Base-by-base conservation (phyloP, 2,113 vertebrate species). In the Osmerus mordax region DNA sequence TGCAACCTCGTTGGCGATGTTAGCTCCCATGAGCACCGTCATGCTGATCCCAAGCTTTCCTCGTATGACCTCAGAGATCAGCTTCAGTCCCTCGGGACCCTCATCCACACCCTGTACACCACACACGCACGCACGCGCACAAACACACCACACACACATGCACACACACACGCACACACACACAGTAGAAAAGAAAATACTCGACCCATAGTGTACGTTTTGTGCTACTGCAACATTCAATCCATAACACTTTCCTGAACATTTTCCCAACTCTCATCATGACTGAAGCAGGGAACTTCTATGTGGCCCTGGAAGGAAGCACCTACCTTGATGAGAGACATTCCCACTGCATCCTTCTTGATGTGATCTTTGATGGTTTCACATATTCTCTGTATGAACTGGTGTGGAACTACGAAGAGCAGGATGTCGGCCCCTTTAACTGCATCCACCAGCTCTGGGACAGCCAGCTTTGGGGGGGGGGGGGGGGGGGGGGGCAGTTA, bases 241-340 rank as follows among this genome's bases (percentile, higher is more conserved):
- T 28, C 25, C 25, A 28, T 28, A 28, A 28, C 25, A 28, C 25
- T 28, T 28, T 28, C 25, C 25, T 28, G 25, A 28, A 28, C 25
- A 28, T 28, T 28, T 28, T 28, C 25, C 25, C 4, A 36, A 47
- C 1, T 11, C 9, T 47, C 41, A 9, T 47, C 41, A 11, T 12
- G 41, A 47, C 41, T 47, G 32, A 4, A 6, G 32, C 32, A 36
- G 32, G 3, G 32, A 3, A 28, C 32, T 7, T 36, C 32, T 1
- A 36, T 6, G 32, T 36, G 3, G 13, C 60, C 25, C 61, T 63
- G 23, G 11, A 9, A 13, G 8, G 13, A 28, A 65, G 18, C 25
- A 32, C 67, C 66, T 72, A 95, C 97, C 95, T 99, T 99, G 86
- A 99, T 98, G 53, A 99, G 97, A 0, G 97, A 99, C 86, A 99